Base-by-base conservation (phyloP, 2,888 invertebrate genomes). In the Hemistola chrysoprasaria region DNA sequence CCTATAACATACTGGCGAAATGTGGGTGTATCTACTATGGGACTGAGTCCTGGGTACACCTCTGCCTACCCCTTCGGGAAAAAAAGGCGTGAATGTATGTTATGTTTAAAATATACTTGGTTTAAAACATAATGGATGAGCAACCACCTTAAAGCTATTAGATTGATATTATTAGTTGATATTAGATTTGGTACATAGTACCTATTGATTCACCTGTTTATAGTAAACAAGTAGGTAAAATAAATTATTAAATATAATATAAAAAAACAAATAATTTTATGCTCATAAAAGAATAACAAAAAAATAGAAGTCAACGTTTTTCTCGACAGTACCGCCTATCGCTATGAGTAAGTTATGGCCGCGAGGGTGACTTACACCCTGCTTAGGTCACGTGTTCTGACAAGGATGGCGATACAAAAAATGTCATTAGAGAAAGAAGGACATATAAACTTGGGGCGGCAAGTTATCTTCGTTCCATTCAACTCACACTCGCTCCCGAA, bases 391-490 rank as follows among this genome's bases (percentile, higher is more conserved):
- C 88, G 86, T 87, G 88, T 84, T 73, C 63, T 67, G 83, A 84
- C 59, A 60, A 76, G 68, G 85, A 87, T 62, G 69, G 71, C 50
- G 40, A 54, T 59, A 82, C 60, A 61, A 67, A 65, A 70, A 78
- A 63, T 27, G 33, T 40, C 62, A 49, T 38, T 27, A 22, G 45
- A 50, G 61, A 59, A 72, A 84, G 62, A 71, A 59, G 74, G 87
- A 86, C 66, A 56, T 69, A 63, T 50, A 59, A 78, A 65, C 68
- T 75, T 80, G 83, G 88, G 88, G 88, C 87, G 87, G 88, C 79
- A 87, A 88, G 88, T 88, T 88, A 88, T 88, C 88, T 88, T 88
- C 88, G 87, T 87, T 87, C 76, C 88, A 86, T 87, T 87, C 87
- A 87, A 87, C 88, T 85, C 87, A 84, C 86, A 88, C 87, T 86